A percentile compares a stretch with the other conserved stretches of the same genome.
Evolutionary conservation across 2,797 vertebrate species (phyloP).

Genomic region (Orestias chungarensis): DNA sequence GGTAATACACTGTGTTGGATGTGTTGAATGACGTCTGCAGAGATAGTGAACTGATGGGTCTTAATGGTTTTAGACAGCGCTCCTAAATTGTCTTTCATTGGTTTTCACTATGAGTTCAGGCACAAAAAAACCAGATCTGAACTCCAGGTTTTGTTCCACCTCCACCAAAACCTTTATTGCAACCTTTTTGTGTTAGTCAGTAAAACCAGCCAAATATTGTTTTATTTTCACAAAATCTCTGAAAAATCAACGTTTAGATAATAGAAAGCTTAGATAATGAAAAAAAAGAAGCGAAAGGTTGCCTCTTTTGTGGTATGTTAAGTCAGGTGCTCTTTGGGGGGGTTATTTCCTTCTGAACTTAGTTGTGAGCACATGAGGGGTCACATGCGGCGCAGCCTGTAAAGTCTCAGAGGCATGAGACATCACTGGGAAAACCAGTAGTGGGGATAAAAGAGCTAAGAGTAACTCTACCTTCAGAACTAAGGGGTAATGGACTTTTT

Average conservation of each 20-base stretch:
- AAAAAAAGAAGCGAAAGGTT: constrained; percentile 19
- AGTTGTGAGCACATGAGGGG: constrained; percentile 75
- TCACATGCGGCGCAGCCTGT: constrained; percentile 74
- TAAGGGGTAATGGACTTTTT: background rate
- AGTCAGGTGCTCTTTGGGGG: constrained; percentile 68
- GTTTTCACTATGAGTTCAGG: background rate
- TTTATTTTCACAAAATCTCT: constrained; percentile 1
- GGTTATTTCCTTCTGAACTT: constrained; percentile 56
- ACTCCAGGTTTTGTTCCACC: background rate
- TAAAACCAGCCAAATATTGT: too few relatives aligned
- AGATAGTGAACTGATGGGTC: constrained; percentile 19
- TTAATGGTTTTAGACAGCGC: constrained; percentile 22
- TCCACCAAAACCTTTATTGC: background rate
- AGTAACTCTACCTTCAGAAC: background rate
- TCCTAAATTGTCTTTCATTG: constrained; percentile 16
- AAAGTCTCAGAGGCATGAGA: constrained; percentile 53
- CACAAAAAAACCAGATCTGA: background rate
- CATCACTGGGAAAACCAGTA: constrained; percentile 28
- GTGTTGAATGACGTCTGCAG: background rate
- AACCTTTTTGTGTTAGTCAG: too few relatives aligned
- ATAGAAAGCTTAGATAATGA: constrained; percentile 14
- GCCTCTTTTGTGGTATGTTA: constrained; percentile 64
- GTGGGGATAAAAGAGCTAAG: background rate
- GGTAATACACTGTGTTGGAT: background rate
- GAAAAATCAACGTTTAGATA: constrained; percentile 15